Conservation (phyloP, 2,888 invertebrate species). For the Lordiphosa fenestrarum region DNA sequence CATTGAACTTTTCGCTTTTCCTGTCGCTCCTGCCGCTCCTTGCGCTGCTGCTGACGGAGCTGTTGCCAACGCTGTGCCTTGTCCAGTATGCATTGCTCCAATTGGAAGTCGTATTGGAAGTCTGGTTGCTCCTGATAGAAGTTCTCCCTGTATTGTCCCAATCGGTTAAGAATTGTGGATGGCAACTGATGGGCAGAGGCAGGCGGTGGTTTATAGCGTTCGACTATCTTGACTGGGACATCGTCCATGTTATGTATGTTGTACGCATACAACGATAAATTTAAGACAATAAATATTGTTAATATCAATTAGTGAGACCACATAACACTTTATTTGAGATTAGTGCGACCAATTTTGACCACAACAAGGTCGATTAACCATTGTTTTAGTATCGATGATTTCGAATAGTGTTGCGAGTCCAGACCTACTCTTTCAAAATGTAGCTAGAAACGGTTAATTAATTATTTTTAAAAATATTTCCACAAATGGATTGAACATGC, state of each 20-base stretch:
- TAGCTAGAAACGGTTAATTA: too few relatives aligned
- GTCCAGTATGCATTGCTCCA: constrained; percentile 87
- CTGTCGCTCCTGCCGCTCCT: constrained; percentile 83
- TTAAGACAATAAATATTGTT: constrained; percentile 5
- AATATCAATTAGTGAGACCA: too few relatives aligned
- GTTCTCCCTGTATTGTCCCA: constrained; percentile 81
- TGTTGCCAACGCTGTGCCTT: constrained; percentile 87
- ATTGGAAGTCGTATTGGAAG: constrained; percentile 85
- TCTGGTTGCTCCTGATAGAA: constrained; percentile 81
- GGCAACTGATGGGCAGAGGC: constrained; percentile 83
- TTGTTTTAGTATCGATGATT: too few relatives aligned
- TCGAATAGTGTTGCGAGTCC: too few relatives aligned
- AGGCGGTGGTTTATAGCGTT: constrained; percentile 91
- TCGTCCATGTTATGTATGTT: constrained; percentile 84
- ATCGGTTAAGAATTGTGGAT: constrained; percentile 82
- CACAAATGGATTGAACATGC: too few relatives aligned
- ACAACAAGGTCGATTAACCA: too few relatives aligned
- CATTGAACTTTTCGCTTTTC: constrained; percentile 83
- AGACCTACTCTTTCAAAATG: too few relatives aligned
- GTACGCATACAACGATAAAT: constrained; percentile 52
- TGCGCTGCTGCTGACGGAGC: constrained; percentile 84
- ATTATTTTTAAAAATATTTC: too few relatives aligned
- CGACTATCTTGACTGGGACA: constrained; percentile 93
- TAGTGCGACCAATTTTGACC: too few relatives aligned
- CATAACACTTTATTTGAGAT: too few relatives aligned